Evolutionary conservation across 2,888 invertebrate species (phyloP).

Genomic region (Ctena decussata): DNA sequence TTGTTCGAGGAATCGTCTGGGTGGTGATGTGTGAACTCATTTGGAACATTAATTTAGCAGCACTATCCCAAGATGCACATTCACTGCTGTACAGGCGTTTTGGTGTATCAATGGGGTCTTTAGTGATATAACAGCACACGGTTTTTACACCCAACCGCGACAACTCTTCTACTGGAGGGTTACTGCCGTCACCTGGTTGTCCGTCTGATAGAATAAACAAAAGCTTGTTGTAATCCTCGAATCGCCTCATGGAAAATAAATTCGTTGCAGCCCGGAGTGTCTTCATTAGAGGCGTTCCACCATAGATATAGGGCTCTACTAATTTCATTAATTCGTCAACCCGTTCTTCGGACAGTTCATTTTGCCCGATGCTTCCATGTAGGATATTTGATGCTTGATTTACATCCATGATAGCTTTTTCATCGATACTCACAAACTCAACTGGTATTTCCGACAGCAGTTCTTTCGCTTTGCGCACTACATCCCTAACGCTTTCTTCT

Average conservation of each 20-base stretch:
- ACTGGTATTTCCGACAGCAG: background rate
- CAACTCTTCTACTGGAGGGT: background rate
- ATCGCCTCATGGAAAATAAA: background rate
- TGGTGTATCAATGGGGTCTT: background rate
- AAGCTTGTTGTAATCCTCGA: background rate
- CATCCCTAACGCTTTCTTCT: background rate
- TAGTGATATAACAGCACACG: conserved; percentile 3
- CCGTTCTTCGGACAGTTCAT: background rate
- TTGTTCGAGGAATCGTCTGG: conserved; percentile 2
- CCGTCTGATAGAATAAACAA: conserved; percentile 24
- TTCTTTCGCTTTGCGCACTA: background rate
- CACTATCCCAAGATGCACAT: background rate
- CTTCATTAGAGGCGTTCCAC: background rate
- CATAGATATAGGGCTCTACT: conserved; percentile 16
- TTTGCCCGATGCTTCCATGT: background rate
- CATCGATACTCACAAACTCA: too few species aligned
- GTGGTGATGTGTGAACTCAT: background rate
- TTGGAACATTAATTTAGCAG: conserved; percentile 12
- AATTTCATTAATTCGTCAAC: background rate
- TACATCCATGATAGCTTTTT: background rate
- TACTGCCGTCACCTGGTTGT: background rate
- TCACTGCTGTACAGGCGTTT: background rate
- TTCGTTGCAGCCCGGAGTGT: background rate
- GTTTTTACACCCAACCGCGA: background rate
- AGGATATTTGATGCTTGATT: background rate